Evolutionary conservation across 2,113 vertebrate genomes (phyloP), one percentile per base, ranked within the genome.

Genomic region (Apodemus sylvaticus): DNA sequence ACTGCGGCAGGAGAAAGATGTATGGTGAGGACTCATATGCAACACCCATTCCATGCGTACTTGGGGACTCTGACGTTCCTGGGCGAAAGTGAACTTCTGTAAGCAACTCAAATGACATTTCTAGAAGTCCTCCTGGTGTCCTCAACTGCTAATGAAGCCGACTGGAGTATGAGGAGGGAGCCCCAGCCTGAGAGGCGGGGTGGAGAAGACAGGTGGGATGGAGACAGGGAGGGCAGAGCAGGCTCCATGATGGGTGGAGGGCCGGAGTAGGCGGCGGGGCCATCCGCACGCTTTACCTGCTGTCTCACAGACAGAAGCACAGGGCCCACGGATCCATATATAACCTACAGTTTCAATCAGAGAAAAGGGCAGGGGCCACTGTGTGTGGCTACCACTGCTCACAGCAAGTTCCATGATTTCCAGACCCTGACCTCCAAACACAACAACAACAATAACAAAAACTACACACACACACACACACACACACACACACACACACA

Each of bases 291-390:
- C 73, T 76, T 68, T 53, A 92, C 60, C 73, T 48, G 51, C n/a
- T 45, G 45, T 66, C n/a, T 62, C 79, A 24, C 12, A 91, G 77
- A 87, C 70, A 86, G 89, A 97, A 39, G 19, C 19, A 53, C 19
- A 90, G 39, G 76, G 85, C 53, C 26, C 26, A 70, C 58, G 11
- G 8, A 8, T 12, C 71, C 55, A 34, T 51, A 58, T 2, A 26
- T 51, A 64, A 62, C 42, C 79, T 7, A 64, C 20, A 82, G 58
- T 31, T 71, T 93, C 53, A 64, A 82, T 39, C 70, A 94, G 90
- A 89, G n/a, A 76, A 97, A 94, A 91, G 13, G 73, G 34, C 39
- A 70, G n/a, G 45, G 34, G 89, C 86, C 60, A 83, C 39, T 4
- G 13, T 36, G 34, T 93, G 88, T 42, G 17, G 83, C 74, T 42